A percentile compares a stretch with the other conserved stretches of the same genome.
Evolutionary conservation across 2,797 vertebrate genomes (phyloP).

Genomic region (Falco berigora): DNA sequence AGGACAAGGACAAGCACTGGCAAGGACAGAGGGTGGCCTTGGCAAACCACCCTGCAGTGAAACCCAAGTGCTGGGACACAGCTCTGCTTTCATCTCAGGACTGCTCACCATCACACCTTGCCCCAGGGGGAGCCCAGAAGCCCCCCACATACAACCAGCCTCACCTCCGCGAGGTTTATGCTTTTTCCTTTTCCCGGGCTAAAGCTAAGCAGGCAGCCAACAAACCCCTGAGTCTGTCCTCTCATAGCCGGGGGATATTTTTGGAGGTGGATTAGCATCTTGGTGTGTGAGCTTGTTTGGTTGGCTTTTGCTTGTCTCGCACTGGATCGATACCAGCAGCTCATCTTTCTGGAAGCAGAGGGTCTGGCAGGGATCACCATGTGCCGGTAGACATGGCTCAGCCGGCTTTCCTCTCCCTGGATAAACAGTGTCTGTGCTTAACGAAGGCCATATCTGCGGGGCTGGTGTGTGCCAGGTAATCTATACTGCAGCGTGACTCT

Average conservation of each 20-base stretch:
- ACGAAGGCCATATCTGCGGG: background rate
- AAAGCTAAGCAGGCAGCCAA: background rate
- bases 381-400: background rate
- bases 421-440: background rate
- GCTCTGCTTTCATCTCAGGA: background rate
- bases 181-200: background rate
- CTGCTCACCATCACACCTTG: background rate
- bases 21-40: background rate
- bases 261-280: background rate
- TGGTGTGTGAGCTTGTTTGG: background rate
- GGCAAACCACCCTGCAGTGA: background rate
- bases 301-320: background rate
- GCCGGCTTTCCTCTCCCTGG: background rate
- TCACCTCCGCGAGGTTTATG: fast-evolving
- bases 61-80: background rate
- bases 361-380: background rate
- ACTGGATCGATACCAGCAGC: background rate
- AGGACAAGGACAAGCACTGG: background rate
- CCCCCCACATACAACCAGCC: background rate
- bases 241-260: background rate
- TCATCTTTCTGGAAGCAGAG: background rate
- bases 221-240: background rate
- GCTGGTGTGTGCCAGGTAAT: background rate
- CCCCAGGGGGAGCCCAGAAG: background rate
- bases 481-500: background rate